Conservation (phyloP, 2,888 invertebrate genomes). For the Drosophila phalerata region DNA sequence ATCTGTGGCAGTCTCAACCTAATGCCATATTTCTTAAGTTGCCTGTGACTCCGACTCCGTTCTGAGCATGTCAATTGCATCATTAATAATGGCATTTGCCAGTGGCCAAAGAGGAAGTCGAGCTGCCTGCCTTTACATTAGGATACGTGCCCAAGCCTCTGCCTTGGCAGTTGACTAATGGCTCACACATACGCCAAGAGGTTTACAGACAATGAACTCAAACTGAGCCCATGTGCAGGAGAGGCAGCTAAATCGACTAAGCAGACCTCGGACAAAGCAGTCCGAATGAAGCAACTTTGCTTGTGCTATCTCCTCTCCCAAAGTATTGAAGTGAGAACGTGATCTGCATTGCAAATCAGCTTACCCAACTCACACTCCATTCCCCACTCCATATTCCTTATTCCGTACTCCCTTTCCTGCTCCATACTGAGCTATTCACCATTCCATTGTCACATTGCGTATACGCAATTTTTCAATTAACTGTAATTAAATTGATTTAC, state of each 20-base stretch:
- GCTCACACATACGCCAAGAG: conserved; percentile 44
- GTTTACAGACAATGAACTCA: conserved; percentile 60
- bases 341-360: conserved; percentile 52
- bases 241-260: conserved; percentile 5
- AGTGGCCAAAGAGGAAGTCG: conserved; percentile 18
- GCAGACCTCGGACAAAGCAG: conserved; percentile 16
- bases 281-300: conserved; percentile 18
- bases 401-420: neutral
- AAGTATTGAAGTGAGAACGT: conserved; percentile 44
- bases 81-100: conserved; percentile 72
- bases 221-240: conserved; percentile 15
- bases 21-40: conserved; percentile 51
- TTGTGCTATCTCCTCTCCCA: conserved; percentile 5
- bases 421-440: neutral
- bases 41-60: conserved; percentile 26
- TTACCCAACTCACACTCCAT: neutral
- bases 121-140: conserved; percentile 35
- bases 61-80: conserved; percentile 71
- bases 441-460: conserved; percentile 21
- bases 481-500: conserved; percentile 34
- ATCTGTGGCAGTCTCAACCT: conserved; percentile 23
- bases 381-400: neutral
- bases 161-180: conserved; percentile 53
- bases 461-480: conserved; percentile 47
- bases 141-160: conserved; percentile 42